Evolutionary conservation across 2,113 vertebrate genomes (phyloP).

Genomic region (Nansenia antarctica): DNA sequence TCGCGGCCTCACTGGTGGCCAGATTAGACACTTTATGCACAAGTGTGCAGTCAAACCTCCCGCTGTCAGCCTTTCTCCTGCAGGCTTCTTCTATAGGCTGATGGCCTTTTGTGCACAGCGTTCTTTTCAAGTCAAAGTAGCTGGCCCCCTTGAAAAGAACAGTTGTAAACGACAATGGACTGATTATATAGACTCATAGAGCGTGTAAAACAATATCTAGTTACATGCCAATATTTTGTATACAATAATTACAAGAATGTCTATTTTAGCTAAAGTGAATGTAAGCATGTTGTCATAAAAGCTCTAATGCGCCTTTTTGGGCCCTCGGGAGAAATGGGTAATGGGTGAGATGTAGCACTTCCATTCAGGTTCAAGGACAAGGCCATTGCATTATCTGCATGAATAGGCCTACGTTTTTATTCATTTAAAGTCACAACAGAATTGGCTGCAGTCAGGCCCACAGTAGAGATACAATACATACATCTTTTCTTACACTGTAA

Average conservation of each 20-base stretch:
- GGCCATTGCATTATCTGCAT: not conserved
- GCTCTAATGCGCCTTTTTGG: not conserved
- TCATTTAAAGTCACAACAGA: conserved; percentile 1
- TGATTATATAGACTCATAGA: not conserved
- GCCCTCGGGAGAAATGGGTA: not conserved
- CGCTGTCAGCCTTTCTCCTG: conserved; percentile 16
- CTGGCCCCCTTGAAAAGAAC: not conserved
- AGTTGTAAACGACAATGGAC: not conserved
- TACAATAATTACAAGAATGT: not conserved
- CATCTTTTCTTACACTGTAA: too few relatives aligned
- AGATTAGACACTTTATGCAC: conserved; percentile 31
- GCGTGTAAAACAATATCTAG: not conserved
- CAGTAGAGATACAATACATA: too few relatives aligned
- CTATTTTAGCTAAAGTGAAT: not conserved
- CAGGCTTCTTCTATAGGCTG: conserved; percentile 3
- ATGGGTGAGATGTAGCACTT: not conserved
- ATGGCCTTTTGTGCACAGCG: not conserved
- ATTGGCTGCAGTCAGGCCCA: not conserved
- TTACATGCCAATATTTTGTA: not conserved
- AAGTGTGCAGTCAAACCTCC: conserved; percentile 33
- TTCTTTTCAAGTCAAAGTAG: not conserved
- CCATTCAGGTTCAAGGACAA: not conserved
- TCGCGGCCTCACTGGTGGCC: conserved; percentile 5
- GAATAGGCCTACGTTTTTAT: not conserved
- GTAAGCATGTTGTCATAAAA: not conserved